phyloP scores from a whole-genome alignment of 1,140 invertebrate species.

The Drosophila watanabei region DNA sequence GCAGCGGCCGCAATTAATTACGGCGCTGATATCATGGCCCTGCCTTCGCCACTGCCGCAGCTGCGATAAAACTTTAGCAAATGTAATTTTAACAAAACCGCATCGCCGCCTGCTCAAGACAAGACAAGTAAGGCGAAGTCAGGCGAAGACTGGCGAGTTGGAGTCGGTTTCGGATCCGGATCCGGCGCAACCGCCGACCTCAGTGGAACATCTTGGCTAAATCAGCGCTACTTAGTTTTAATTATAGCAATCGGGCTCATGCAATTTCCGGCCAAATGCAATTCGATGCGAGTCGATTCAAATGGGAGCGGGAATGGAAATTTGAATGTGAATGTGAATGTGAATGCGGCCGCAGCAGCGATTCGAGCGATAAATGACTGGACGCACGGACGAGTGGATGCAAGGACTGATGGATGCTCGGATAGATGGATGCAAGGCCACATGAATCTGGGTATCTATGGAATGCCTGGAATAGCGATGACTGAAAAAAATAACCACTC shows the following conservation, averaged over 20 bases:
- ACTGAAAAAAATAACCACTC: neutral
- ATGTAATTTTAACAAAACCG: constrained; percentile 84
- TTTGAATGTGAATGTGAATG: neutral
- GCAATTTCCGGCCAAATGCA: constrained; percentile 69
- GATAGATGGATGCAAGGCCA: neutral
- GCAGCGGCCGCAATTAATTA: constrained; percentile 83
- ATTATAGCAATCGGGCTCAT: constrained; percentile 75
- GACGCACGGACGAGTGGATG: constrained; percentile 1
- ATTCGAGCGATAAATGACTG: constrained; percentile 15
- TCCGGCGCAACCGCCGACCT: constrained; percentile 29
- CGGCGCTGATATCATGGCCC: constrained; percentile 77
- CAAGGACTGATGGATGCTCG: neutral
- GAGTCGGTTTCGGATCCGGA: neutral
- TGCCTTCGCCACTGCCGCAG: constrained; percentile 52
- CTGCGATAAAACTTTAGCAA: constrained; percentile 82
- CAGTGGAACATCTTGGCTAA: constrained; percentile 69
- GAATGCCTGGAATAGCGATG: neutral
- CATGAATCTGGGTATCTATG: neutral
- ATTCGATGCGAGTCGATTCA: constrained; percentile 40
- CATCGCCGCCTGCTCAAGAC: constrained; percentile 80
- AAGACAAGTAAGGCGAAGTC: constrained; percentile 33
- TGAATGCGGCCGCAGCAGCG: constrained; percentile 6
- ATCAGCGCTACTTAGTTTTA: constrained; percentile 77
- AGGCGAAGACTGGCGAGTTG: neutral
- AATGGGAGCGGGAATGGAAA: constrained; percentile 16